phyloP scores from a whole-genome alignment of 1,140 invertebrate species.

The Caligus rogercresseyi region DNA sequence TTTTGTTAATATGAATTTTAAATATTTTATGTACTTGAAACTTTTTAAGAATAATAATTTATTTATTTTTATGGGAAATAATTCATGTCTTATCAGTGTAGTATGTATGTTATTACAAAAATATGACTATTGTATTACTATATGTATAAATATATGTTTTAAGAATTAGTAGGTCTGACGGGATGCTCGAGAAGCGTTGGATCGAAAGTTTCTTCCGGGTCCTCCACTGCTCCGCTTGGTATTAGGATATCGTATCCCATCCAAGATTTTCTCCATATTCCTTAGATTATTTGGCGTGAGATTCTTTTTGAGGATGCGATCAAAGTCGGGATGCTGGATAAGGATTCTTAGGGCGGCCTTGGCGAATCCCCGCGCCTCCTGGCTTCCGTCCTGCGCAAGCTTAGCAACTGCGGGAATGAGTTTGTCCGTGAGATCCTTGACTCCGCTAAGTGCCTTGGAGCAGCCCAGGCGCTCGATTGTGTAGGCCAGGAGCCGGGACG shows the following conservation, averaged over 20 bases:
- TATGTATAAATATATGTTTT: no score
- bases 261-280: conserved; percentile 46
- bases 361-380: conserved; percentile 50
- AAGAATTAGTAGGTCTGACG: no score
- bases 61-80: no score
- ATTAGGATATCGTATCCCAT: conserved; percentile 32
- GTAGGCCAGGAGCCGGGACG: conserved; percentile 53
- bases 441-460: conserved; percentile 45
- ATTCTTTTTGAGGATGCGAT: conserved; percentile 41
- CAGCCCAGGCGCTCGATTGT: conserved; percentile 49
- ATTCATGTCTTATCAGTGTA: no score
- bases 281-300: conserved; percentile 43
- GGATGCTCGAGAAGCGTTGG: background rate
- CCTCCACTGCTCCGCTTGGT: background rate
- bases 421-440: conserved; percentile 56
- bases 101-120: no score
- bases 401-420: conserved; percentile 58
- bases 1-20: no score
- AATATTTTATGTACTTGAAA: no score
- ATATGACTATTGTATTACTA: no score
- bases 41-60: no score
- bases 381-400: conserved; percentile 61
- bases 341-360: conserved; percentile 6
- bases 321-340: conserved; percentile 39
- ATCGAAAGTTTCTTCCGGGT: background rate